Evolutionary conservation across 2,113 vertebrate genomes (phyloP).

Genomic region (Sialia sialis): DNA sequence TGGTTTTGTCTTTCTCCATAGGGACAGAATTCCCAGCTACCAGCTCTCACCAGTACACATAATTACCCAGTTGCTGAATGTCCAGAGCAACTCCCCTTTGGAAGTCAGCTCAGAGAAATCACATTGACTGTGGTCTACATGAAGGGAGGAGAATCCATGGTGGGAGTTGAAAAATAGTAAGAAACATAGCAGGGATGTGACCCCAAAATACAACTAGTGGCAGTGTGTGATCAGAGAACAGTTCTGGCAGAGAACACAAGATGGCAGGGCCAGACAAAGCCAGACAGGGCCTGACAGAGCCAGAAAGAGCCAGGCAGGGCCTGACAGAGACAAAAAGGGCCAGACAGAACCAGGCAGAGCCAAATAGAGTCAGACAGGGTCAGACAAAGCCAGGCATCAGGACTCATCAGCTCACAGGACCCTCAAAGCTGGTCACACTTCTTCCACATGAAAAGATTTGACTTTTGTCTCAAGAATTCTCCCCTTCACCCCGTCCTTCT

Average conservation of each 20-base stretch:
- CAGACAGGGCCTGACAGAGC: not conserved
- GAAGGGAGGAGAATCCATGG: not conserved
- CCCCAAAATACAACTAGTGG: rapidly evolving
- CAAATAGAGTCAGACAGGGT: not conserved
- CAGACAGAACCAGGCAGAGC: not conserved
- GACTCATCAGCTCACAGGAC: not conserved
- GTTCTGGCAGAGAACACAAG: not conserved
- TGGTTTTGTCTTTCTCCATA: not conserved
- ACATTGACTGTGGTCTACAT: not conserved
- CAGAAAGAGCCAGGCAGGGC: too few relatives aligned
- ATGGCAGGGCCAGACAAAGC: not conserved
- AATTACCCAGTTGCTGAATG: not conserved
- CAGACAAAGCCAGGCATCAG: not conserved
- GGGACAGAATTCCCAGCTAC: not conserved
- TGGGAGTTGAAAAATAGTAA: not conserved
- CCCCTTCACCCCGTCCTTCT: rapidly evolving
- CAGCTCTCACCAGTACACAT: not conserved
- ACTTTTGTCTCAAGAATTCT: not conserved
- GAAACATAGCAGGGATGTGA: not conserved
- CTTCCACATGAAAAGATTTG: too few relatives aligned
- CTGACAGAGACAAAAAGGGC: too few relatives aligned
- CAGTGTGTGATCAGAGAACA: not conserved
- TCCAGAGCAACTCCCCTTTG: not conserved
- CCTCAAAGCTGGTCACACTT: not conserved
- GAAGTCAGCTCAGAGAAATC: not conserved